Evolutionary conservation across 2,113 vertebrate genomes (phyloP).

Genomic region (Lipophrys pholis): DNA sequence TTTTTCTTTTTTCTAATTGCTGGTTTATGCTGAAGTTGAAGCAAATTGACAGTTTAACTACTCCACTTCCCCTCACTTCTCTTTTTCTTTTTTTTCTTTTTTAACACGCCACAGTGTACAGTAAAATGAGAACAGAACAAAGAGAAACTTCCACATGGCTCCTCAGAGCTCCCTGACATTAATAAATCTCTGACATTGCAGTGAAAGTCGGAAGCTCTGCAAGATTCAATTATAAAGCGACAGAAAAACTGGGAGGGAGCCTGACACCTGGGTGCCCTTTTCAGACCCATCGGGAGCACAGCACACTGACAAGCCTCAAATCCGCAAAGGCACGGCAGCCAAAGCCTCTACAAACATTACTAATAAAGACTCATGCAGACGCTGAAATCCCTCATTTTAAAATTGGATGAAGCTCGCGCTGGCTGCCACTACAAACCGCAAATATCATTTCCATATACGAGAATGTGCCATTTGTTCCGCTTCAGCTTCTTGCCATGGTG

Average conservation of each 20-base stretch:
- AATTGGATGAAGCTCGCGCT: constrained; percentile 64
- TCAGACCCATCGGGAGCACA: constrained; percentile 40
- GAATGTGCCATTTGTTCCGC: constrained; percentile 81
- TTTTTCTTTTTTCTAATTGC: constrained; percentile 55
- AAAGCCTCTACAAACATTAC: constrained; percentile 66
- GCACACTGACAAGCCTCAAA: constrained; percentile 51
- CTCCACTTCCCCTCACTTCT: constrained; percentile 39
- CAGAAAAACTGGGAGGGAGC: constrained; percentile 37
- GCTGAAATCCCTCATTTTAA: constrained; percentile 68
- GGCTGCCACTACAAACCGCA: constrained; percentile 69
- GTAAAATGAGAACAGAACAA: constrained; percentile 59
- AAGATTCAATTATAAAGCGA: constrained; percentile 61
- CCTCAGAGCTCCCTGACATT: constrained; percentile 54
- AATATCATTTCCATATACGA: constrained; percentile 78
- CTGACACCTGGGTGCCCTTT: constrained; percentile 63
- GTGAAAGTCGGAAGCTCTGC: constrained; percentile 61
- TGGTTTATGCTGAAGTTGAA: constrained; percentile 57
- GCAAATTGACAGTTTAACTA: constrained; percentile 61
- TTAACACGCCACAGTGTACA: constrained; percentile 57
- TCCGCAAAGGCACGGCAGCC: constrained; percentile 41
- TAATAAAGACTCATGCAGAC: constrained; percentile 68
- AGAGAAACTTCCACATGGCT: constrained; percentile 64
- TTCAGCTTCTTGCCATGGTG: constrained; percentile 73
- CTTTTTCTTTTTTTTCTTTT: constrained; percentile 38
- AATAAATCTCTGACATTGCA: constrained; percentile 59